These are phyloP conservation scores for Rhamnusium bicolor DNA, from an alignment of 2,888 invertebrate species.

Conservation along the genomic window DNA sequence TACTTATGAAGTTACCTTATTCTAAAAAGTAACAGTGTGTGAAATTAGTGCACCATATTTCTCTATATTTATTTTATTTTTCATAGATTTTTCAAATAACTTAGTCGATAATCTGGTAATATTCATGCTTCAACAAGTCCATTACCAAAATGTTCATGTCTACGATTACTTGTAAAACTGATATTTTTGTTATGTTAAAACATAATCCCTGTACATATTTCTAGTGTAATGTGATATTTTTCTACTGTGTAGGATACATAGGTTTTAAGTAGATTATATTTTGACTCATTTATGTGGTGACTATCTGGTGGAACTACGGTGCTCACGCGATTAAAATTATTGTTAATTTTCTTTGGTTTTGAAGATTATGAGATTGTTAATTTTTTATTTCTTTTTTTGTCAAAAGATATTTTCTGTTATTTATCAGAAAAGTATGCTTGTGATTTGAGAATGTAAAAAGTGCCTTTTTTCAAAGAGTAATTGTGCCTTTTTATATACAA, in stretches of 20 bases:
- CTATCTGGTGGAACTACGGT: not conserved
- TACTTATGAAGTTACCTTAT: not conserved
- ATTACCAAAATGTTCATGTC: no score
- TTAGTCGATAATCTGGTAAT: not conserved
- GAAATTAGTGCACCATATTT: slow-evolving; percentile 9
- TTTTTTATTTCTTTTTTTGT: not conserved
- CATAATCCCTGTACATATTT: slow-evolving; percentile 22
- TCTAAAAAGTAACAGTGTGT: not conserved
- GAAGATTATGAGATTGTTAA: not conserved
- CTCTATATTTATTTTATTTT: no score
- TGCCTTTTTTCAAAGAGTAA: slow-evolving; percentile 15
- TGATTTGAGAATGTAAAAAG: slow-evolving; percentile 15
- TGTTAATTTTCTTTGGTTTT: not conserved
- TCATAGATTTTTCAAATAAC: not conserved
- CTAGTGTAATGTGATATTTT: slow-evolving; percentile 29
- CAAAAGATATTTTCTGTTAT: not conserved
- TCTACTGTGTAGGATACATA: slow-evolving; percentile 25
- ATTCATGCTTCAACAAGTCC: no score
- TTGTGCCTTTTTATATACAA: slow-evolving; percentile 27
- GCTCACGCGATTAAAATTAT: slow-evolving; percentile 1
- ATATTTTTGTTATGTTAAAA: slow-evolving; percentile 9
- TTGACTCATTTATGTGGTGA: slow-evolving; percentile 21
- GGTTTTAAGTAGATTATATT: slow-evolving; percentile 1
- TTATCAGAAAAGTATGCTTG: not conserved
- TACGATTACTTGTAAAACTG: not conserved